Evolutionary conservation across 2,888 invertebrate genomes (phyloP).

Genomic region (Pachydiplax longipennis): DNA sequence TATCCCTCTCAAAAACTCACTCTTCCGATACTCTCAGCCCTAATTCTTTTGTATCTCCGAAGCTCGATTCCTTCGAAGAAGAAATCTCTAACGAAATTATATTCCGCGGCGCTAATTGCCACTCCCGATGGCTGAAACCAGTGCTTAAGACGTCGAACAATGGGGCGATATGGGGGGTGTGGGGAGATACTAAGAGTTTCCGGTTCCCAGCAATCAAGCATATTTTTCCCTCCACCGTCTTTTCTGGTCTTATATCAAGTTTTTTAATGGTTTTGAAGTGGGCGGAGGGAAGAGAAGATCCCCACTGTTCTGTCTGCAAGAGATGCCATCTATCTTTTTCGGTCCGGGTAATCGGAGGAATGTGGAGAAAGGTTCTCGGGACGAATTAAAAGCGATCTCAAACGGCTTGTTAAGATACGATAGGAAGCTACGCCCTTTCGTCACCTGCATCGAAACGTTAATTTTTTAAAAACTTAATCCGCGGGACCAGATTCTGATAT

Average conservation of each 20-base stretch:
- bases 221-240: background rate
- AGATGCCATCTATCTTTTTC: background rate
- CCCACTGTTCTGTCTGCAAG: background rate
- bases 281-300: background rate
- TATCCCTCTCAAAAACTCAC: background rate
- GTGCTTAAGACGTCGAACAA: background rate
- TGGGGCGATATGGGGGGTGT: background rate
- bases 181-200: background rate
- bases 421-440: background rate
- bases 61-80: background rate
- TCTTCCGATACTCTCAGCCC: background rate
- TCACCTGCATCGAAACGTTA: too few species aligned
- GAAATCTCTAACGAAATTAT: slow-evolving; percentile 15
- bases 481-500: too few species aligned
- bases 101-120: background rate
- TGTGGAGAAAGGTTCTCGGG: background rate
- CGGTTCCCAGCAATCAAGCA: slow-evolving; percentile 32
- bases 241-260: slow-evolving; percentile 34
- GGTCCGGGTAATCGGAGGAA: background rate
- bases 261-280: slow-evolving; percentile 22
- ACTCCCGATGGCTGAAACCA: background rate
- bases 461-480: too few species aligned
- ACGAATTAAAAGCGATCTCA: background rate
- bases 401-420: background rate
- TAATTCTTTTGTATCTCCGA: background rate